Percentiles rank a stretch among this genome's conserved stretches.
Evolutionary conservation across 1,140 invertebrate species (phyloP).

Genomic region (Elymnias hypermnestra): DNA sequence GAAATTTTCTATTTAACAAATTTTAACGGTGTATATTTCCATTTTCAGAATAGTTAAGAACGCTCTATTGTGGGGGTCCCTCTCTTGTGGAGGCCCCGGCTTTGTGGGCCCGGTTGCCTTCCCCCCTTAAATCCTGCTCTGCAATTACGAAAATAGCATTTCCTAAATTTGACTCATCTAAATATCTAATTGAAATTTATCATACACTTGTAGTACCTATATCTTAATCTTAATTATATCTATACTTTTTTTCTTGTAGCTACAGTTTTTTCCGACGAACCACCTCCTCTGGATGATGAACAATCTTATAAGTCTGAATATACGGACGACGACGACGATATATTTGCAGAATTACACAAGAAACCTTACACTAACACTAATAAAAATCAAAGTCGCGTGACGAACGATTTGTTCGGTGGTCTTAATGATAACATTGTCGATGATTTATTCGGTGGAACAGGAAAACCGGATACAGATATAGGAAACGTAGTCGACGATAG

Average conservation of each 20-base stretch:
- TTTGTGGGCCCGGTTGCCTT: too few species aligned
- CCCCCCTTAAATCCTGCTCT: too few species aligned
- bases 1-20: too few species aligned
- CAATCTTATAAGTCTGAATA: conserved; percentile 31
- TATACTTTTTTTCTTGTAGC: conserved; percentile 39
- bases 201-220: too few species aligned
- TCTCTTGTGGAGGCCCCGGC: too few species aligned
- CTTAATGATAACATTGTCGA: conserved; percentile 7
- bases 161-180: too few species aligned
- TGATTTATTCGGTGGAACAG: conserved; percentile 15
- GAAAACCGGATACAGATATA: conserved; percentile 7
- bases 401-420: conserved; percentile 21
- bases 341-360: conserved; percentile 65
- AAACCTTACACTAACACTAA: conserved; percentile 13
- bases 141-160: too few species aligned
- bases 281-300: conserved; percentile 67
- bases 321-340: conserved; percentile 34
- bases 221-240: too few species aligned
- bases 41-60: too few species aligned
- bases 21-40: too few species aligned
- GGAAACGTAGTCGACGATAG: conserved; percentile 1
- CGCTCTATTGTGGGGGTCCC: too few species aligned
- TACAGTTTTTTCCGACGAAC: conserved; percentile 73
- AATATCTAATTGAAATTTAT: too few species aligned
- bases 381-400: conserved; percentile 1